phyloP scores from a whole-genome alignment of 35 echinoderm and acorn worm genomes.

The Ophiothrix spiculata region DNA sequence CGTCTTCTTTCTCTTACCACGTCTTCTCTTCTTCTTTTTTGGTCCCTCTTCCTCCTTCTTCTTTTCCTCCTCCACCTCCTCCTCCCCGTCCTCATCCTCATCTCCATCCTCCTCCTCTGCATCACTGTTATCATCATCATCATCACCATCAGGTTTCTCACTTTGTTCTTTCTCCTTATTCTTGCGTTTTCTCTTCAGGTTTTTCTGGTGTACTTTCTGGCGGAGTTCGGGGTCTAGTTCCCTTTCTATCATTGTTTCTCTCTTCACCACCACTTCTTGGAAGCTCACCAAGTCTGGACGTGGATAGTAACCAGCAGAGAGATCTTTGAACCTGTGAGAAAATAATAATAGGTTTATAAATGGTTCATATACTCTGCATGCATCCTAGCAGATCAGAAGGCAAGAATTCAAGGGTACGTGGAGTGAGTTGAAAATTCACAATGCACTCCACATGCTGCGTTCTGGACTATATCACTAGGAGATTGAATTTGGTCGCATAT shows the following conservation, averaged over 20 bases:
- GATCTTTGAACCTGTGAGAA: slow-evolving; percentile 49
- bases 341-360: no score
- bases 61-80: slow-evolving; percentile 8
- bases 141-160: background rate
- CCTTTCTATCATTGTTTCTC: background rate
- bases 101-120: slow-evolving; percentile 6
- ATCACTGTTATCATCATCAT: background rate
- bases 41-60: slow-evolving; percentile 11
- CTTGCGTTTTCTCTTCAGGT: slow-evolving; percentile 16
- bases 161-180: background rate
- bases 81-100: slow-evolving; percentile 33
- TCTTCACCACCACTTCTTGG: background rate
- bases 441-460: no score
- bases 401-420: no score
- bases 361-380: no score
- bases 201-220: slow-evolving; percentile 17
- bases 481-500: no score
- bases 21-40: slow-evolving; percentile 24
- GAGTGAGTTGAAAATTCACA: no score
- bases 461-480: no score
- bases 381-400: no score
- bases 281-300: slow-evolving; percentile 40
- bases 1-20: background rate
- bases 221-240: background rate
- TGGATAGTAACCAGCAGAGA: slow-evolving; percentile 51